Evolutionary conservation across 92 coral and sea anemone species (phyloP), one percentile per base, ranked within the genome.

Genomic region (Pocillopora grandis): DNA sequence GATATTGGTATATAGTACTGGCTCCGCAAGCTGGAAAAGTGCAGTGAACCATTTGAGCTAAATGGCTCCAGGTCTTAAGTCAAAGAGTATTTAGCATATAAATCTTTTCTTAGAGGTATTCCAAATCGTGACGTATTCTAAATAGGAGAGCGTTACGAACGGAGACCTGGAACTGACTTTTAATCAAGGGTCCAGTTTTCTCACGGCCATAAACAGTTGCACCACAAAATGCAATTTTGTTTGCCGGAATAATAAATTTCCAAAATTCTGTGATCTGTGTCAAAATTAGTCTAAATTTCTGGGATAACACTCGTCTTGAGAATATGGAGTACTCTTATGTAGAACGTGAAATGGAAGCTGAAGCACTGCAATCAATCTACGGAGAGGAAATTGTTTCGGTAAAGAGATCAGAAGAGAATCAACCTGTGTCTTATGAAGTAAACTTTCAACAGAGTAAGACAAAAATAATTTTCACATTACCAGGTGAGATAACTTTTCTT

Each of bases 351-450:
- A 85, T 90, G 94, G 97, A 93, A 61, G 58, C 89, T 10, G 92
- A 86, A 83, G 97, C 91, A 12, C 83, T 93, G 52, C 60, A 78
- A 77, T 91, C 97, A 12, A 93, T 93, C 64, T 93, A 91, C 78
- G 94, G 92, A 67, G 86, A 81, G 0, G 87, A 88, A 52, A 76
- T 56, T 15, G 56, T 70, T n/a, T 56, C 71, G 9, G 23, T 36
- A 1, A 66, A 55, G 35, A 72, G n/a, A 18, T 62, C 64, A 16
- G 79, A 60, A 0, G 62, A 20, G 1, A 63, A 80, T 57, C 72
- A 76, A 52, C 72, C 64, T 10, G 66, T 87, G 27, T 20, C 66
- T 17, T 86, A 75, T 84, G 79, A 78, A 91, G 77, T 88, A 73
- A 81, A 87, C 55, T 76, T 93, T 18, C 35, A 77, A 13, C 85